Percentiles rank a stretch among this genome's conserved stretches.
These are phyloP conservation scores for Branchinecta lindahli DNA, from an alignment of 1,140 invertebrate genomes.

Conservation along the genomic window DNA sequence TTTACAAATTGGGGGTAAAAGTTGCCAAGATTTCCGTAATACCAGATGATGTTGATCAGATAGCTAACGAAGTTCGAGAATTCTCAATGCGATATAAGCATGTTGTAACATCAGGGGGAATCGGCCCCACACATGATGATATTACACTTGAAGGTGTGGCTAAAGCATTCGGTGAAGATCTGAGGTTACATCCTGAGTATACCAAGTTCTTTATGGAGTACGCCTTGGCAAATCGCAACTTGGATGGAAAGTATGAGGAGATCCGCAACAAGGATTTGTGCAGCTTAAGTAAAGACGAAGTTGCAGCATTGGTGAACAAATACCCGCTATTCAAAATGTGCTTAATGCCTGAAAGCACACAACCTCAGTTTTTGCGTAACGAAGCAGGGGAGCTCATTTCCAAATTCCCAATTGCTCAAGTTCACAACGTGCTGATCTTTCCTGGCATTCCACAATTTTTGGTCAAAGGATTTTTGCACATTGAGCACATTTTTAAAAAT, in stretches of 20 bases:
- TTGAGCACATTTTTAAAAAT: slow-evolving; percentile 27
- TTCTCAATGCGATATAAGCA: slow-evolving; percentile 44
- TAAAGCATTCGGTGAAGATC: slow-evolving; percentile 45
- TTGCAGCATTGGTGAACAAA: background rate
- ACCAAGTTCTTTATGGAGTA: slow-evolving; percentile 39
- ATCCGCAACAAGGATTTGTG: background rate
- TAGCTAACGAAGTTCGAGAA: slow-evolving; percentile 45
- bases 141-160: slow-evolving; percentile 62
- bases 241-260: background rate
- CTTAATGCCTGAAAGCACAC: slow-evolving; percentile 31
- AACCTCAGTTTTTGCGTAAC: slow-evolving; percentile 24
- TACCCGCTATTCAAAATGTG: slow-evolving; percentile 34
- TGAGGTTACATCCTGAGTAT: slow-evolving; percentile 42
- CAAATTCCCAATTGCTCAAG: slow-evolving; percentile 45
- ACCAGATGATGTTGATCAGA: slow-evolving; percentile 49
- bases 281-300: background rate
- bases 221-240: background rate
- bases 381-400: background rate
- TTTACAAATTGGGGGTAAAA: slow-evolving; percentile 48
- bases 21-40: slow-evolving; percentile 53
- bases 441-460: slow-evolving; percentile 56
- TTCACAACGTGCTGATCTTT: slow-evolving; percentile 58
- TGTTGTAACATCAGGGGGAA: slow-evolving; percentile 62
- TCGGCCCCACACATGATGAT: slow-evolving; percentile 74
- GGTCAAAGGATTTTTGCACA: slow-evolving; percentile 38